phyloP scores from a whole-genome alignment of 2,113 vertebrate species.

The Myotis brandtii region DNA sequence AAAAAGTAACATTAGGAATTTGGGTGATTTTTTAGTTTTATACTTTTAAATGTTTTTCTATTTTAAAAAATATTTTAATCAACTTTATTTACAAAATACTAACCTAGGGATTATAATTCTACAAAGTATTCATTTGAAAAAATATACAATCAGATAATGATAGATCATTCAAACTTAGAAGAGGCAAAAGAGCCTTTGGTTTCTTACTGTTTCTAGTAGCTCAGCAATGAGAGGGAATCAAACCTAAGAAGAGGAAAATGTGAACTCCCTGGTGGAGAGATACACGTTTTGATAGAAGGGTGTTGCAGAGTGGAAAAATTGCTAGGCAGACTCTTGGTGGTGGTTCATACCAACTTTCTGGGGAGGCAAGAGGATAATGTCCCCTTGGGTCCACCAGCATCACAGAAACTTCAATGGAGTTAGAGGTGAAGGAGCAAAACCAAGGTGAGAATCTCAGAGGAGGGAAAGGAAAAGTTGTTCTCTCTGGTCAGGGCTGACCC shows the following conservation, averaged over 20 bases:
- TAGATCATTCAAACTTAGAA: neutral
- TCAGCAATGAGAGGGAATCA: neutral
- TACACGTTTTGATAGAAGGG: neutral
- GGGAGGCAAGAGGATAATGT: neutral
- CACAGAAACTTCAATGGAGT: neutral
- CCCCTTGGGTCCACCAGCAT: neutral
- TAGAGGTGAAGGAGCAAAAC: neutral
- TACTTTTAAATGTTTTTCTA: neutral
- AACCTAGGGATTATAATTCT: constrained; percentile 11
- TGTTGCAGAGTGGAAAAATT: neutral
- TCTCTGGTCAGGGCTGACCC: neutral
- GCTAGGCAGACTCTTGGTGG: neutral
- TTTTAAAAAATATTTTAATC: neutral
- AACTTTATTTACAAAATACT: constrained; percentile 20
- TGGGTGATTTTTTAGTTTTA: neutral
- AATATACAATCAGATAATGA: neutral
- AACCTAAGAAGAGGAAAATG: neutral
- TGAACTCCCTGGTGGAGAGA: neutral
- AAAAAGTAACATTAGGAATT: neutral
- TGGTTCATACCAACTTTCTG: neutral
- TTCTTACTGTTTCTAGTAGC: neutral
- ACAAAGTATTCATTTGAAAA: neutral
- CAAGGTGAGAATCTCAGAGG: neutral
- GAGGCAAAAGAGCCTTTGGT: neutral
- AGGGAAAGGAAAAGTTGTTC: neutral